Evolutionary conservation across 2,888 invertebrate genomes (phyloP).

Genomic region (Cylloceria caligata): DNA sequence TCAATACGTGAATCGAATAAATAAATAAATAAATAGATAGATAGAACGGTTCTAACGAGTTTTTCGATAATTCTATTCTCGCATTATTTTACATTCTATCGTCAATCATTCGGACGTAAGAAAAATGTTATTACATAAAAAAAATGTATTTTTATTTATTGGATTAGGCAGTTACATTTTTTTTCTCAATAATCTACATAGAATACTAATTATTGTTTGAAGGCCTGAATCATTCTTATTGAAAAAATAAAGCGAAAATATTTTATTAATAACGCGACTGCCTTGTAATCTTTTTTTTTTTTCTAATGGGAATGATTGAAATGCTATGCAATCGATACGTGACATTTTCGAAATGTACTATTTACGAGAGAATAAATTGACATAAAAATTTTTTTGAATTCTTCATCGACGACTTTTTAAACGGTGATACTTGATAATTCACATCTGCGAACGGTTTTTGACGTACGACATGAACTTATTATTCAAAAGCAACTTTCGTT

Average conservation of each 20-base stretch:
- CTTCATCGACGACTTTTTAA: not conserved
- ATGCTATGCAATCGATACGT: not conserved
- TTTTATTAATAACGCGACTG: not conserved
- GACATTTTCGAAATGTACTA: not conserved
- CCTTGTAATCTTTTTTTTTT: no score
- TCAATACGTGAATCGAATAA: slow-evolving; percentile 39
- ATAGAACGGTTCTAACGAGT: slow-evolving; percentile 17
- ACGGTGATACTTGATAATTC: not conserved
- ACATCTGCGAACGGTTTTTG: not conserved
- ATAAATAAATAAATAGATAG: slow-evolving; percentile 43
- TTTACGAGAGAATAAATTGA: not conserved
- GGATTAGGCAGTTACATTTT: no score
- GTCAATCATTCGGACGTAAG: slow-evolving; percentile 24
- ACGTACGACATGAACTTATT: slow-evolving; percentile 22
- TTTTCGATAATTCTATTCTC: slow-evolving; percentile 17
- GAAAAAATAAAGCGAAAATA: not conserved
- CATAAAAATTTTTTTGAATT: not conserved
- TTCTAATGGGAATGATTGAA: no score
- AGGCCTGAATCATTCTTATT: not conserved
- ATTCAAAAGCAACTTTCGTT: slow-evolving; percentile 53
- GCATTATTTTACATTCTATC: slow-evolving; percentile 4
- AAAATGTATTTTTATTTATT: not conserved
- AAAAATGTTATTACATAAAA: slow-evolving; percentile 15
- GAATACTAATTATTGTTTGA: not conserved
- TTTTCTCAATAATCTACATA: not conserved